Base-by-base conservation (phyloP, 2,797 vertebrate genomes). In the Halcyon smyrnensis region DNA sequence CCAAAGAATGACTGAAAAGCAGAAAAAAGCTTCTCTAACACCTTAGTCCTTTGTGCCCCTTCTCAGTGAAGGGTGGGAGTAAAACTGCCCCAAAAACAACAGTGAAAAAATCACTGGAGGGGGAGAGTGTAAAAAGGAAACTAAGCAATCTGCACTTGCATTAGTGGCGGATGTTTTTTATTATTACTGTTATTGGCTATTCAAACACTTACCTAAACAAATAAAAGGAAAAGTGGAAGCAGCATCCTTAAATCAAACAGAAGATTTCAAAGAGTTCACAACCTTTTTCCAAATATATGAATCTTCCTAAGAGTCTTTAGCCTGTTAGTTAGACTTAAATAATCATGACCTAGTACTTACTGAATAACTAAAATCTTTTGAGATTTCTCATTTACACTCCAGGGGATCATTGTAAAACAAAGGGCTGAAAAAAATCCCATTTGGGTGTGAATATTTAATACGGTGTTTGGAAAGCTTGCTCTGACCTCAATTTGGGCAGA, bases 381-480 rank as follows among this genome's bases (percentile, higher is more conserved):
- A 53, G 71, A 77, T 30, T 57, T 93, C 56, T 24, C 34, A 65
- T 74, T 91, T 89, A 67, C 84, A 79, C 64, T 91, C 60, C 60
- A 84, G 79, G 64, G 68, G 39, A 82, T 71, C 37, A n/a, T 5
- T 69, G 64, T 88, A 80, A 93, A 94, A 93, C 77, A 95, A 87
- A 95, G 32, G 27, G 64, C 68, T 93, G 70, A 74, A 93, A 87
- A 95, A 95, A 96, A 86, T 82, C 89, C 51, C 69, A n/a, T 86
- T 90, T 84, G 80, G 51, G 82, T 60, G 80, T 74, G 77, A 90
- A 86, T 91, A 78, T 86, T 94, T 82, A 94, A 84, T 74, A 43
- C 0, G 0, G 34, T 62, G 34, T 85, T 90, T 77, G 86, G 74
- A 85, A 94, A 90, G 64, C 80, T 91, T 87, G 59, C 3, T 2